phyloP scores from a whole-genome alignment of 53 echinoderm and acorn worm genomes.

The Henricia sp. region DNA sequence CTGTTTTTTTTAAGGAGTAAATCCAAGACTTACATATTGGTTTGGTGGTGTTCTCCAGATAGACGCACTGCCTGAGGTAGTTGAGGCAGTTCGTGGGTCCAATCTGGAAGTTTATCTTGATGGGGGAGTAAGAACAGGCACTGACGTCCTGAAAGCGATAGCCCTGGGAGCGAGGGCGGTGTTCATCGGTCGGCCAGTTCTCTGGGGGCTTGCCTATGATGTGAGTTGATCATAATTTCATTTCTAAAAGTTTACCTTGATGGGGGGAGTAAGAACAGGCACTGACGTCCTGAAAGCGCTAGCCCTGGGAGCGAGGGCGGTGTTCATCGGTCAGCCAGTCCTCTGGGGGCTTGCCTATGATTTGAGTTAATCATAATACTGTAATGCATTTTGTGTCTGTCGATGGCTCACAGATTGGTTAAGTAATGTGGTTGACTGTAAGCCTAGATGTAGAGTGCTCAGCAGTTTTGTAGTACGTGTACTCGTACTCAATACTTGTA shows the following conservation, averaged over 20 bases:
- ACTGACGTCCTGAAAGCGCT: conserved; percentile 66
- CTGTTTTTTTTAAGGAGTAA: too few relatives aligned
- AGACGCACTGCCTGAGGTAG: conserved; percentile 54
- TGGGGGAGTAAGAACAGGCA: conserved; percentile 58
- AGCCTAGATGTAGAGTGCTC: too few relatives aligned
- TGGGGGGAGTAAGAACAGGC: conserved; percentile 57
- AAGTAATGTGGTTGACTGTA: too few relatives aligned
- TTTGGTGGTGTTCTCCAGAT: conserved; percentile 15
- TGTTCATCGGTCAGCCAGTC: conserved; percentile 51
- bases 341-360: conserved; percentile 64
- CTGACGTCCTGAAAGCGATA: conserved; percentile 60
- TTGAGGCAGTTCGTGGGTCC: conserved; percentile 41
- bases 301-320: conserved; percentile 58
- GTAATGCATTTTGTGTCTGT: neutral
- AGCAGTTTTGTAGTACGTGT: neutral
- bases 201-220: conserved; percentile 63
- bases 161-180: conserved; percentile 60
- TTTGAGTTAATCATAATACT: conserved; percentile 36
- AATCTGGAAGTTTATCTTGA: conserved; percentile 50
- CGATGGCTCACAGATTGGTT: neutral
- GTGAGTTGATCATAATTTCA: too few relatives aligned
- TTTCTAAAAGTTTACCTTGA: conserved; percentile 55
- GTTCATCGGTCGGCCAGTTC: conserved; percentile 50
- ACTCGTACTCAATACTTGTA: neutral
- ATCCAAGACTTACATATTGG: neutral